Evolutionary conservation across 2,888 invertebrate genomes (phyloP), one percentile per base, ranked within the genome.

Genomic region (Trichogramma evanescens): DNA sequence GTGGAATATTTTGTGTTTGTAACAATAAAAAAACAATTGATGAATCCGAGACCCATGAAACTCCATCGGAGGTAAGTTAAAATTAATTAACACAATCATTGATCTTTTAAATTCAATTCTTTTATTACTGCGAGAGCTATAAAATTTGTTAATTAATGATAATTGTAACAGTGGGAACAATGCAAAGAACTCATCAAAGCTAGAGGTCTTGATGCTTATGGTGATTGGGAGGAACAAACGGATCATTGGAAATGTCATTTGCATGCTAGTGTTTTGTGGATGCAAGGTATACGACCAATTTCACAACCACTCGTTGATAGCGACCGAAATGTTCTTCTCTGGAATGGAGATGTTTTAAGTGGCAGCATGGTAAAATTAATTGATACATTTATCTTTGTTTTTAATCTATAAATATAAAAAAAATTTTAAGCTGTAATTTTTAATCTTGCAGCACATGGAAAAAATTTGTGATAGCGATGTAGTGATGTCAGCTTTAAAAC

Each of bases 331-430:
- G 74, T 88, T 57, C 80, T 96, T 58, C 76, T 94, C 38, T 94
- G 89, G 82, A 96, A 96, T 81, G 96, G 95, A 41, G 95, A 97
- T 79, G 84, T 93, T 66, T 95, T 89, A 79, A 84, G 80, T 64
- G 82, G 82, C 46, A 66, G 73, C 48, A 66, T 81, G 71, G 82
- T 82, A 68, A 62, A 26, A 64, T 56, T 52, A 8, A 42, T 10
- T 10, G 46, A 52, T 48, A 52, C 10, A 50, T 51, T 51, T 52
- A 39, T 46, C 4, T 45, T 46, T 54, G 40, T 4, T 46, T 39
- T 7, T 39, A 45, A 51, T 6, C 10, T 51, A 41, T 51, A 51
- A 50, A 26, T 40, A 10, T 43, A 10, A 52, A 13, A 61, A 41
- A 50, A 13, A n/a, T n/a, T 58, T 52, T 41, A 45, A 46, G 42